These are phyloP conservation scores for Cichlasoma orientale DNA, from an alignment of 2,797 vertebrate genomes.

Conservation along the genomic window DNA sequence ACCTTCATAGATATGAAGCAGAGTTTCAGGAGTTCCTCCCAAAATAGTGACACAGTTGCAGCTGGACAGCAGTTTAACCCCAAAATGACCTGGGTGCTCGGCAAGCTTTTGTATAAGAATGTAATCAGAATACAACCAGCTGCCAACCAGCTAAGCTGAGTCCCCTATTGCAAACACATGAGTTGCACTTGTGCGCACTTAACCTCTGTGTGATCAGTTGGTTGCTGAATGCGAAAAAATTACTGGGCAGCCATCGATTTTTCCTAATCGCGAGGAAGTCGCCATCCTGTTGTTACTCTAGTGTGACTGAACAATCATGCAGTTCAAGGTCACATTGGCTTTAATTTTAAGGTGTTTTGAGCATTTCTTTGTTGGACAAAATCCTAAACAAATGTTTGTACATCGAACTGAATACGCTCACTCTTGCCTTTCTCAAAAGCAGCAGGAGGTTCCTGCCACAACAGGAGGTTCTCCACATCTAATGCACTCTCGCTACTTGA, in stretches of 20 bases:
- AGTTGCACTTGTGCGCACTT: background rate
- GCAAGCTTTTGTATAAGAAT: background rate
- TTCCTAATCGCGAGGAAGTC: background rate
- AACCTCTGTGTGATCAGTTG: background rate
- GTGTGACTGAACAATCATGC: background rate
- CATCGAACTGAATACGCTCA: background rate
- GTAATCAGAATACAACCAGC: background rate
- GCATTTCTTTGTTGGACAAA: background rate
- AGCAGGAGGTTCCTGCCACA: too few relatives aligned
- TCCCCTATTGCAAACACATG: background rate
- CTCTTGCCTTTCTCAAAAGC: background rate
- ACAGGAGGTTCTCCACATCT: background rate
- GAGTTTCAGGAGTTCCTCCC: too few relatives aligned
- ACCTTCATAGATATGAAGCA: too few relatives aligned
- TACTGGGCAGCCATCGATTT: background rate
- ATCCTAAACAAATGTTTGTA: background rate
- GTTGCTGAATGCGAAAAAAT: background rate
- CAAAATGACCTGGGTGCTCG: too few relatives aligned
- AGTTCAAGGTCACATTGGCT: background rate
- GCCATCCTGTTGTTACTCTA: rapidly evolving
- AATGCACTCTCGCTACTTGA: background rate
- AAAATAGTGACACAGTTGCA: too few relatives aligned
- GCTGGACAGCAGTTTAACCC: too few relatives aligned
- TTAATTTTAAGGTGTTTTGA: background rate
- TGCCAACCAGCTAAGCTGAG: background rate